Evolutionary conservation across 2,888 invertebrate species (phyloP).

Genomic region (Harpalus rubripes): DNA sequence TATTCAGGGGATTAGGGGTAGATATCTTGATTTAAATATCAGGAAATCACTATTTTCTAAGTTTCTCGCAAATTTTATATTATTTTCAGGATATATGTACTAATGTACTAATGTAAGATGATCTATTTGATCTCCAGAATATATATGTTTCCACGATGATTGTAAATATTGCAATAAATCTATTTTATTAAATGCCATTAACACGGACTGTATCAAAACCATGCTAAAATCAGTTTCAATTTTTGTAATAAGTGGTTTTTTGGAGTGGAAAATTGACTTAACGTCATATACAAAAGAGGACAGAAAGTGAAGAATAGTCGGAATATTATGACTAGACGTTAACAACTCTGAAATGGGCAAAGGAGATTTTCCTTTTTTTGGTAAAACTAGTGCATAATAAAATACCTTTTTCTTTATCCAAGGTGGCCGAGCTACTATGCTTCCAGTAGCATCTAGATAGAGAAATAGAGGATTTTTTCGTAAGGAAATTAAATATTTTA

Average conservation of each 20-base stretch:
- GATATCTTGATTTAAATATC: too few species aligned
- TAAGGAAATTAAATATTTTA: conserved; percentile 2
- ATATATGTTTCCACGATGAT: conserved; percentile 10
- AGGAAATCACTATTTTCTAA: too few species aligned
- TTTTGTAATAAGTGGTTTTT: conserved; percentile 25
- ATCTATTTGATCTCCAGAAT: background rate
- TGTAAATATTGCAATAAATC: conserved; percentile 39
- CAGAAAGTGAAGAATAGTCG: conserved; percentile 19
- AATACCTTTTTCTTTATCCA: conserved; percentile 23
- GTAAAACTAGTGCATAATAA: conserved; percentile 27
- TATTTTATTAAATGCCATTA: conserved; percentile 27
- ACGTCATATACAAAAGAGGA: conserved; percentile 27
- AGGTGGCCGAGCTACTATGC: background rate
- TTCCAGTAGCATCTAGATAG: conserved; percentile 40
- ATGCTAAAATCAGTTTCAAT: conserved; percentile 41
- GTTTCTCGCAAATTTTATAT: too few species aligned
- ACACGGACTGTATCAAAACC: conserved; percentile 10
- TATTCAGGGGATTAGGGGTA: too few species aligned
- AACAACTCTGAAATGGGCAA: conserved; percentile 24
- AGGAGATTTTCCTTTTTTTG: conserved; percentile 8
- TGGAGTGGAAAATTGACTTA: background rate
- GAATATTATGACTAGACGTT: conserved; percentile 23
- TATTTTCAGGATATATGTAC: too few species aligned
- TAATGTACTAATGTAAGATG: conserved; percentile 10
- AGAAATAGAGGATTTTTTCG: conserved; percentile 25